Percentiles rank a stretch among this genome's conserved stretches.
phyloP scores from a whole-genome alignment of 2,888 invertebrate species.

The Linyphia triangularis region DNA sequence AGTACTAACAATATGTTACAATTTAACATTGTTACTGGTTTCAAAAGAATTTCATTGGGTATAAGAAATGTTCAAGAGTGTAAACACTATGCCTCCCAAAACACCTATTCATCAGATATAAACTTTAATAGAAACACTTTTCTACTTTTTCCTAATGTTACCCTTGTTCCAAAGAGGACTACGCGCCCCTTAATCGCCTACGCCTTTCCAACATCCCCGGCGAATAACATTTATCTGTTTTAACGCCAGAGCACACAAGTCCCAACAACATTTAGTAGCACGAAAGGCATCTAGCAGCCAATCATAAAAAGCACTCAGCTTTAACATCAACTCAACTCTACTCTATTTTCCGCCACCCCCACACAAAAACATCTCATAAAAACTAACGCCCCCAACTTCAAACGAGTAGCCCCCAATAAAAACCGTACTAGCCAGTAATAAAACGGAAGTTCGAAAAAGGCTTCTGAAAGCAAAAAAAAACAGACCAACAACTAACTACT shows the following conservation, averaged over 20 bases:
- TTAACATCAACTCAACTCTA: slow-evolving; percentile 20
- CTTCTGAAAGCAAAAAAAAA: neutral
- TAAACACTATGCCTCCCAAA: no score
- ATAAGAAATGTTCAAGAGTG: no score
- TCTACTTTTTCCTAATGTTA: no score
- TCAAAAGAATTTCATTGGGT: no score
- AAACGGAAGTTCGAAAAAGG: slow-evolving; percentile 25
- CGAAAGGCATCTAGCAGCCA: neutral
- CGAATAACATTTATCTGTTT: slow-evolving; percentile 37
- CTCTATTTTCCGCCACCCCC: neutral
- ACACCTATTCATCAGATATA: no score
- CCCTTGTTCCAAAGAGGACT: slow-evolving; percentile 7
- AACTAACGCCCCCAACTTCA: slow-evolving; percentile 57
- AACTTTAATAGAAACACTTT: no score
- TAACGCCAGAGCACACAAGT: slow-evolving; percentile 14
- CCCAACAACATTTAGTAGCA: neutral
- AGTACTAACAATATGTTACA: no score
- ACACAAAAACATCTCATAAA: slow-evolving; percentile 42
- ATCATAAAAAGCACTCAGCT: slow-evolving; percentile 38
- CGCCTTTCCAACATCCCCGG: neutral
- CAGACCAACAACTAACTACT: neutral
- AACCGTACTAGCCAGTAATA: slow-evolving; percentile 54
- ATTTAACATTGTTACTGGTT: no score
- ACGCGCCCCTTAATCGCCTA: neutral
- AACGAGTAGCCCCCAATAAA: slow-evolving; percentile 67